Evolutionary conservation across 2,888 invertebrate genomes (phyloP), one percentile per base, ranked within the genome.

Genomic region (Ferdinandea cuprea): DNA sequence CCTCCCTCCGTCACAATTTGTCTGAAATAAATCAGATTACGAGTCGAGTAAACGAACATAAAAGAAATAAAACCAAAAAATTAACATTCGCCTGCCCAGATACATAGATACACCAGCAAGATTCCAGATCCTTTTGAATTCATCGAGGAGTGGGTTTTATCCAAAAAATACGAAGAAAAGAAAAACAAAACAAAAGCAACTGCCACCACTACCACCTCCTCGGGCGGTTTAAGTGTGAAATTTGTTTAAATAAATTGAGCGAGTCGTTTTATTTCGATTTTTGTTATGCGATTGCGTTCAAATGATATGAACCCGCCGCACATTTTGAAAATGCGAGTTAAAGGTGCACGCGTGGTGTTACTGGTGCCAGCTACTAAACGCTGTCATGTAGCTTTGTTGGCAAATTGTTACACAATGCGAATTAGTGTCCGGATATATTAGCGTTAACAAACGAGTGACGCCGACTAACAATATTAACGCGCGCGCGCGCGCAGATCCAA

Each of bases 381-480:
- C 83, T 78, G 83, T 83, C 83, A 77, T 83, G 83, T 83, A 78
- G 72, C 78, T 83, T 72, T 83, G 83, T 83, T 83, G 83, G 83
- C 83, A 78, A 83, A 83, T 83, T 83, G 78, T 83, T 83, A 78
- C 83, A 83, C 83, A 83, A 83, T 83, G 19, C 72, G 83, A 78
- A 83, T 83, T 83, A 83, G 83, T 78, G 83, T 83, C 83, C 56
- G 73, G 77, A 81, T 77, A 66, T 71, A 77, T 81, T 66, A 81
- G 59, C 65, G 66, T 66, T 66, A 54, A 81, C 77, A 81, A 71
- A 63, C 69, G 80, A 74, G 28, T 74, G 76, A 68, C 56, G 63
- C 56, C 44, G 59, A 50, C 56, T 48, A 35, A 17, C 30, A 54
- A 42, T 42, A 25, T 50, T 28, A 28, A 56, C 74, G 65, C 65